A percentile compares a stretch with the other conserved stretches of the same genome.
Evolutionary conservation across 2,113 vertebrate genomes (phyloP).

Genomic region (Grammomys surdaster): DNA sequence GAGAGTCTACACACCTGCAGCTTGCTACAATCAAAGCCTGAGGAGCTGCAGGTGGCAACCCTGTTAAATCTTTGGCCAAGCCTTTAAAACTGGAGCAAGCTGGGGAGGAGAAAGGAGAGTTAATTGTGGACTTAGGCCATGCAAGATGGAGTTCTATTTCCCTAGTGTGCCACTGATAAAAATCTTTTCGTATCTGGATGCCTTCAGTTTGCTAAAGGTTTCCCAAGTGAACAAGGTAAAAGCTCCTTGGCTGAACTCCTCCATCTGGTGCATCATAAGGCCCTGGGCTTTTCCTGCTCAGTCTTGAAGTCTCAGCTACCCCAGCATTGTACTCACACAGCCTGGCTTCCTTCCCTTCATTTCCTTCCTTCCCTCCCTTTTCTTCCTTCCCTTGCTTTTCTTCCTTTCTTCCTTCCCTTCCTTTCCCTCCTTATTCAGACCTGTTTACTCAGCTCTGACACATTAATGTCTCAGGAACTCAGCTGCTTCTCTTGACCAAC

Average conservation of each 20-base stretch:
- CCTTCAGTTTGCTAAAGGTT: not conserved
- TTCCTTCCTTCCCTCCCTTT: too few relatives aligned
- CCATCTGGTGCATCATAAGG: not conserved
- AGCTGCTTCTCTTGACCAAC: too few relatives aligned
- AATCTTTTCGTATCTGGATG: constrained; percentile 58
- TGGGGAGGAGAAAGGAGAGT: not conserved
- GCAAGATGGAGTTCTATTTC: not conserved
- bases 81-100: constrained; percentile 59
- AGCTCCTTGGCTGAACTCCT: too few relatives aligned
- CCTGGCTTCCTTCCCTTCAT: not conserved
- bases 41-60: not conserved
- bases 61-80: not conserved
- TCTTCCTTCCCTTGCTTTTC: too few relatives aligned
- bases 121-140: fast-evolving
- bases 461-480: too few relatives aligned
- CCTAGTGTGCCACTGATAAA: not conserved
- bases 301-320: too few relatives aligned
- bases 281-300: too few relatives aligned
- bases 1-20: not conserved
- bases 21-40: not conserved
- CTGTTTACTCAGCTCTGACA: too few relatives aligned
- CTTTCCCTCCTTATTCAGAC: too few relatives aligned
- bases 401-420: too few relatives aligned
- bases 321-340: not conserved
- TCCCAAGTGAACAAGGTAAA: constrained; percentile 70